phyloP scores from a whole-genome alignment of 2,888 invertebrate genomes.

The Troides aeacus region DNA sequence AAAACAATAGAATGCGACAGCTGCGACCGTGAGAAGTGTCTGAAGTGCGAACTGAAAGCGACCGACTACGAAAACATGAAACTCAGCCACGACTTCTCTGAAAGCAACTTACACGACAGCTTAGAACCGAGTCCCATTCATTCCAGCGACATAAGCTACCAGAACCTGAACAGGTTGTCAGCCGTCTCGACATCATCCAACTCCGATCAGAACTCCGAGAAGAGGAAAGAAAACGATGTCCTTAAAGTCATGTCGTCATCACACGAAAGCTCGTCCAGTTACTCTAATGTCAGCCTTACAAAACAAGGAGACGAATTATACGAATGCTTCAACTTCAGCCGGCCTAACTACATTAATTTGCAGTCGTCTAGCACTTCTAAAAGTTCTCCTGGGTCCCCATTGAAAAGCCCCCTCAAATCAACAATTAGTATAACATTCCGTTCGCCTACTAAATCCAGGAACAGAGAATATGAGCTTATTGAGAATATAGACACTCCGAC shows the following conservation, averaged over 20 bases:
- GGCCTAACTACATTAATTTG: slow-evolving; percentile 73
- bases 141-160: slow-evolving; percentile 72
- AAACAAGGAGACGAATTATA: slow-evolving; percentile 61
- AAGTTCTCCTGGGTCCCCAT: slow-evolving; percentile 65
- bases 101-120: slow-evolving; percentile 49
- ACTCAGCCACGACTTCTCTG: slow-evolving; percentile 37
- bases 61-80: slow-evolving; percentile 59
- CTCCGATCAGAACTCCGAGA: slow-evolving; percentile 53
- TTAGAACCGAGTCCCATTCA: slow-evolving; percentile 62
- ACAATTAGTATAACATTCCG: slow-evolving; percentile 87
- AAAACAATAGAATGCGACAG: slow-evolving; percentile 55
- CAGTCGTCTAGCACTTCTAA: slow-evolving; percentile 70
- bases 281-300: slow-evolving; percentile 60
- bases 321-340: slow-evolving; percentile 62
- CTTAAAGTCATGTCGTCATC: slow-evolving; percentile 71
- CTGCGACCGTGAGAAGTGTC: slow-evolving; percentile 62
- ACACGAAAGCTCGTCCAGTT: slow-evolving; percentile 71
- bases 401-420: slow-evolving; percentile 82
- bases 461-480: slow-evolving; percentile 72
- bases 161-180: slow-evolving; percentile 71
- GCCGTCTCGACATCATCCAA: slow-evolving; percentile 70
- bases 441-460: slow-evolving; percentile 78
- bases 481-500: slow-evolving; percentile 59
- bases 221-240: slow-evolving; percentile 45
- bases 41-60: slow-evolving; percentile 69